phyloP scores from a whole-genome alignment of 2,888 invertebrate species.

The Trichopria drosophilae region DNA sequence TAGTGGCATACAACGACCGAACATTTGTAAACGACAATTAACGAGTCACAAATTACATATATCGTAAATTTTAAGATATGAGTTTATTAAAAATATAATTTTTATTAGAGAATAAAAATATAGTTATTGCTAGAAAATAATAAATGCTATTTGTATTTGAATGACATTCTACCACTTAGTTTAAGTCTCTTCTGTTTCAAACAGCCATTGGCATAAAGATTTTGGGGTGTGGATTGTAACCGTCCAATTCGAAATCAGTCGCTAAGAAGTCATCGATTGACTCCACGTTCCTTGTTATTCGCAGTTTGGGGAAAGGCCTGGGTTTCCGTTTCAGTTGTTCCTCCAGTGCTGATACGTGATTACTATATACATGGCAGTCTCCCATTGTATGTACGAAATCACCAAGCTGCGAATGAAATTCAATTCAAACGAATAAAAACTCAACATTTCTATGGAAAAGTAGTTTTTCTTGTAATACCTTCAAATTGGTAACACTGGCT shows the following conservation, averaged over 20 bases:
- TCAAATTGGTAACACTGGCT: conserved; percentile 88
- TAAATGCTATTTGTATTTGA: conserved; percentile 23
- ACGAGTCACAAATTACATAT: conserved; percentile 29
- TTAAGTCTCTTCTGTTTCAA: conserved; percentile 52
- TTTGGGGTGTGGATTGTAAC: conserved; percentile 86
- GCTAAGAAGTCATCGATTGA: conserved; percentile 84
- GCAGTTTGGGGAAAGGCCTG: conserved; percentile 78
- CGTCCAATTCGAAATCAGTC: conserved; percentile 83
- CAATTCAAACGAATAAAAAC: conserved; percentile 14
- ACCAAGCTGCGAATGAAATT: conserved; percentile 67
- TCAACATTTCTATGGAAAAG: background rate
- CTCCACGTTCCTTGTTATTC: conserved; percentile 72
- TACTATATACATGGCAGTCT: conserved; percentile 92
- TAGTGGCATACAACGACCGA: too few species aligned
- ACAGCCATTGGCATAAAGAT: conserved; percentile 94
- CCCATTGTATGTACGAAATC: conserved; percentile 94
- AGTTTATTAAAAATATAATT: conserved; percentile 51
- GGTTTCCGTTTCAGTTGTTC: conserved; percentile 80
- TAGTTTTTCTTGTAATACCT: conserved; percentile 61
- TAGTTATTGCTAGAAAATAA: conserved; percentile 41
- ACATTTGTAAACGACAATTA: conserved; percentile 29
- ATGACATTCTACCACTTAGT: conserved; percentile 4
- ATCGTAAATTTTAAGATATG: conserved; percentile 41
- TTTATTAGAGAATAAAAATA: conserved; percentile 52
- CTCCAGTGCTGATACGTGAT: conserved; percentile 82